Evolutionary conservation across 2,797 vertebrate species (phyloP).

Genomic region (Takifugu rubripes): DNA sequence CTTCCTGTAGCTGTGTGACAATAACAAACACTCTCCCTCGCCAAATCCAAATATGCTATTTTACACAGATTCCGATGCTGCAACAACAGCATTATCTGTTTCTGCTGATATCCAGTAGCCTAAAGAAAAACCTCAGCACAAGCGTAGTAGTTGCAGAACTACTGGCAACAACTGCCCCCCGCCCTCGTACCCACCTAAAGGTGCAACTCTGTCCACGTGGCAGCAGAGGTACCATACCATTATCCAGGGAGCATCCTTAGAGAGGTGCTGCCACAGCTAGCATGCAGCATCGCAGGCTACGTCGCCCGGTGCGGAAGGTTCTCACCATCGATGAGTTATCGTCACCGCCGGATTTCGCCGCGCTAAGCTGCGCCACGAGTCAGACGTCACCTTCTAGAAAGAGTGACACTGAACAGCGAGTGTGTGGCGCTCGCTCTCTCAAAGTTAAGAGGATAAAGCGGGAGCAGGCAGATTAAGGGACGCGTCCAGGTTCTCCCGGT

Average conservation of each 20-base stretch:
- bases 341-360: background rate
- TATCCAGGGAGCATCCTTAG: slow-evolving; percentile 78
- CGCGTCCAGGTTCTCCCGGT: slow-evolving; percentile 59
- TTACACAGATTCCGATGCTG: too few relatives aligned
- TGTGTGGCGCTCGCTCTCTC: slow-evolving; percentile 45
- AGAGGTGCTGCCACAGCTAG: slow-evolving; percentile 34
- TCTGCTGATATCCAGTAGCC: too few relatives aligned
- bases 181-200: slow-evolving; percentile 78
- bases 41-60: too few relatives aligned
- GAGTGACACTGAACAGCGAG: slow-evolving; percentile 36
- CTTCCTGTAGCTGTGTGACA: too few relatives aligned
- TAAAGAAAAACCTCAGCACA: too few relatives aligned
- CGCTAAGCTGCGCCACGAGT: slow-evolving; percentile 35
- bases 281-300: slow-evolving; percentile 43
- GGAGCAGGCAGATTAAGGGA: slow-evolving; percentile 78
- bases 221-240: slow-evolving; percentile 89
- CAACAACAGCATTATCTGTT: too few relatives aligned
- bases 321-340: background rate
- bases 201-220: slow-evolving; percentile 82
- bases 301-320: slow-evolving; percentile 4
- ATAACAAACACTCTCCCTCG: too few relatives aligned
- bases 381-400: slow-evolving; percentile 34
- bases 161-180: background rate
- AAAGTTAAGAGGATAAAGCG: slow-evolving; percentile 87
- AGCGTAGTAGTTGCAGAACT: background rate